Evolutionary conservation across 2,113 vertebrate genomes (phyloP).

Genomic region (Orycteropus afer): DNA sequence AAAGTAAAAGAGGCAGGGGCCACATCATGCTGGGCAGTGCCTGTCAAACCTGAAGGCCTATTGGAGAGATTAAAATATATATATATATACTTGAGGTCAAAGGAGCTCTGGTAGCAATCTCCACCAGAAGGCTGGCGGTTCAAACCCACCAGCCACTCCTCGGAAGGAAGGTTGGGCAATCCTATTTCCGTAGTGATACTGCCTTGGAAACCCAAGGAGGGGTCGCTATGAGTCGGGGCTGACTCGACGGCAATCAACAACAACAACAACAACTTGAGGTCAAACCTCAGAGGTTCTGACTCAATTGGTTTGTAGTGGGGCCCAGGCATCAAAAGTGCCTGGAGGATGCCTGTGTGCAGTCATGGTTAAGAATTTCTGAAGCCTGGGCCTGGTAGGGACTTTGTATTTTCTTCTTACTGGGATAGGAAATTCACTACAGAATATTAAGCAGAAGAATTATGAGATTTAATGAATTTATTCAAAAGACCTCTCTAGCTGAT

Average conservation of each 20-base stretch:
- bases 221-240: no score
- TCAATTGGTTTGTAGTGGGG: neutral
- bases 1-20: neutral
- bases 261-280: no score
- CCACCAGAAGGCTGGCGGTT: no score
- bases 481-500: neutral
- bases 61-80: no score
- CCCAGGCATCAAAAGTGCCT: neutral
- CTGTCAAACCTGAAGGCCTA: neutral
- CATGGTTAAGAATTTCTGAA: neutral
- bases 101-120: no score
- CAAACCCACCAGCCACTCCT: no score
- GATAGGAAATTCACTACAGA: neutral
- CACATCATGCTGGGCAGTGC: neutral
- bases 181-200: no score
- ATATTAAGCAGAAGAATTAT: neutral
- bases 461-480: conserved; percentile 25
- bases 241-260: no score
- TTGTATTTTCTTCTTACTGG: neutral
- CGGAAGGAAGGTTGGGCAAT: no score
- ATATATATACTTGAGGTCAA: no score
- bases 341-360: neutral
- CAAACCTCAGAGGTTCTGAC: neutral
- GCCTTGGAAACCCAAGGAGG: no score
- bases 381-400: neutral